phyloP scores from a whole-genome alignment of 2,797 vertebrate species.

The Falco novaeseelandiae region DNA sequence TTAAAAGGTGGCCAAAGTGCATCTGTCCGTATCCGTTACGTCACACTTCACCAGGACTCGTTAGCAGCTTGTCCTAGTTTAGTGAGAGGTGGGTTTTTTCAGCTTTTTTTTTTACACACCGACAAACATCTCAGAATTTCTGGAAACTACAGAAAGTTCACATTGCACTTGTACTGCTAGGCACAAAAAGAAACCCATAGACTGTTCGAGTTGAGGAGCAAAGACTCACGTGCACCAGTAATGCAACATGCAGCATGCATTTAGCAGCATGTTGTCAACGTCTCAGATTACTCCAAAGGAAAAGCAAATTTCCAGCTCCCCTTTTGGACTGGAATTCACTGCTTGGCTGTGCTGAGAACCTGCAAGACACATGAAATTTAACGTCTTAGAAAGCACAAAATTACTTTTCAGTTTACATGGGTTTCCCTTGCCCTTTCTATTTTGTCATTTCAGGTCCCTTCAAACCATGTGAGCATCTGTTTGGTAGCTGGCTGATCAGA shows the following conservation, averaged over 20 bases:
- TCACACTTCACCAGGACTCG: neutral
- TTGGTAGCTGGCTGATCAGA: constrained; percentile 91
- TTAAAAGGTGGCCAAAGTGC: neutral
- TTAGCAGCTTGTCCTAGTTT: neutral
- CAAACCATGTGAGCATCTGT: constrained; percentile 88
- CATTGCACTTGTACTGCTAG: neutral
- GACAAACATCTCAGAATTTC: neutral
- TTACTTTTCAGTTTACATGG: neutral
- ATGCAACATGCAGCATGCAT: neutral
- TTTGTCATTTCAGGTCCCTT: constrained; percentile 84
- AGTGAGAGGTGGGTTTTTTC: neutral
- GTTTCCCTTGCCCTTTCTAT: neutral
- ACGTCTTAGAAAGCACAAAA: neutral
- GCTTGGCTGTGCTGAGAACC: neutral
- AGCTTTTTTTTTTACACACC: neutral
- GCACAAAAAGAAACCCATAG: neutral
- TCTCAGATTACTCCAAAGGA: neutral
- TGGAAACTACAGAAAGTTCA: neutral
- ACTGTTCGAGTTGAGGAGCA: fast-evolving
- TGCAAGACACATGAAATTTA: neutral
- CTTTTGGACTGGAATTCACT: neutral
- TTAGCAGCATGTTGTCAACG: neutral
- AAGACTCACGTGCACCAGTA: neutral
- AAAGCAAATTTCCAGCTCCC: neutral
- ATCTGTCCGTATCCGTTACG: neutral